phyloP scores from a whole-genome alignment of 2,888 invertebrate species.

The Drosophila neutralis region DNA sequence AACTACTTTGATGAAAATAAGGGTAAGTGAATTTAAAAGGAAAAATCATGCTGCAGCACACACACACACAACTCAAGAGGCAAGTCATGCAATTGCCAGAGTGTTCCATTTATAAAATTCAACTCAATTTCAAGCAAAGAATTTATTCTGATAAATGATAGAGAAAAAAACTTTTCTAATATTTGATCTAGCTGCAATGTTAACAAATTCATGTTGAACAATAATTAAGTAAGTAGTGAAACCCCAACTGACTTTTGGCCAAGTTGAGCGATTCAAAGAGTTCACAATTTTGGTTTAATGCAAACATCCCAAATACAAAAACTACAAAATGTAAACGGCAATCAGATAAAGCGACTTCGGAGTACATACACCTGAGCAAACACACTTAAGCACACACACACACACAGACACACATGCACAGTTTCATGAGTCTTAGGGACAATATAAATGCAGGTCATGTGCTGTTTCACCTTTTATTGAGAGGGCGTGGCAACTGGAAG shows the following conservation, averaged over 20 bases:
- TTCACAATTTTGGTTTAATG: slow-evolving; percentile 9
- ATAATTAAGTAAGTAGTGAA: slow-evolving; percentile 14
- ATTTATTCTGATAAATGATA: not conserved
- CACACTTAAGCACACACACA: slow-evolving; percentile 3
- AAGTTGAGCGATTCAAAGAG: slow-evolving; percentile 5
- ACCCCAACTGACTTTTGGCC: slow-evolving; percentile 2
- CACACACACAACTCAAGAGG: not conserved
- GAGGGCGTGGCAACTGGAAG: slow-evolving; percentile 7
- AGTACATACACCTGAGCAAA: slow-evolving; percentile 9
- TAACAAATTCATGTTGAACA: slow-evolving; percentile 7
- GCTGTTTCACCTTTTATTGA: slow-evolving; percentile 32
- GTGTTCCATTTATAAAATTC: slow-evolving; percentile 12
- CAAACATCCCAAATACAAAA: slow-evolving; percentile 31
- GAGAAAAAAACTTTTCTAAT: not conserved
- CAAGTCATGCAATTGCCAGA: slow-evolving; percentile 21
- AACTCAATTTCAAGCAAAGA: not conserved
- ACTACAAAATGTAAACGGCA: slow-evolving; percentile 30
- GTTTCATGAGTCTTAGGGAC: slow-evolving; percentile 2
- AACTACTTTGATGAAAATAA: not conserved
- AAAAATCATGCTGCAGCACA: slow-evolving; percentile 2
- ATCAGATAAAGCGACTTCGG: slow-evolving; percentile 17
- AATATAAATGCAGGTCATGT: slow-evolving; percentile 49
- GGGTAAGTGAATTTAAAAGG: not conserved
- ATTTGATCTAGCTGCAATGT: not conserved
- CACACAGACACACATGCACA: not conserved